Evolutionary conservation across 2,888 invertebrate genomes (phyloP).

Genomic region (Synergus gifuensis): DNA sequence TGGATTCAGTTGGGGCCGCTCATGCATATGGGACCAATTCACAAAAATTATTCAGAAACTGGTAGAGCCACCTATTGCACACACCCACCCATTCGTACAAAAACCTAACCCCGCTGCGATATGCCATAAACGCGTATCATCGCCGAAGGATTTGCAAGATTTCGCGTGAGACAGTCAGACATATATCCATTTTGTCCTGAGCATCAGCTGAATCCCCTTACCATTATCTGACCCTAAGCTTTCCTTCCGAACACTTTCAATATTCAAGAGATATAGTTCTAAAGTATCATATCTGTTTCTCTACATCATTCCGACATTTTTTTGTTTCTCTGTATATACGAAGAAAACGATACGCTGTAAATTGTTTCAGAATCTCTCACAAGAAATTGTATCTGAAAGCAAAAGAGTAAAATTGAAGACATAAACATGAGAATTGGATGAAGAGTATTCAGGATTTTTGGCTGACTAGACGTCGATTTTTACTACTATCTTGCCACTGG

Average conservation of each 20-base stretch:
- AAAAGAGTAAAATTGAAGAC: too few species aligned
- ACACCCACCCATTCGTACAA: conserved; percentile 51
- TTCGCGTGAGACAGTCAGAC: conserved; percentile 53
- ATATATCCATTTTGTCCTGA: conserved; percentile 50
- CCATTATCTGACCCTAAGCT: conserved; percentile 52
- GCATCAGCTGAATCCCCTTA: conserved; percentile 41
- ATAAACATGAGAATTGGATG: too few species aligned
- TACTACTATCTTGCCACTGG: too few species aligned
- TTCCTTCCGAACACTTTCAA: conserved; percentile 24
- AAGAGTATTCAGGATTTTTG: too few species aligned
- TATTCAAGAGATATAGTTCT: conserved; percentile 30
- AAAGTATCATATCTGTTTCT: conserved; percentile 21
- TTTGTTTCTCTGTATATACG: neutral
- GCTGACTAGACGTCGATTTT: too few species aligned
- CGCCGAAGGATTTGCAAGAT: conserved; percentile 63
- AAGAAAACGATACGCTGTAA: neutral
- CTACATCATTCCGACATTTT: neutral
- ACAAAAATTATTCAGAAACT: conserved; percentile 60
- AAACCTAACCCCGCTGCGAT: conserved; percentile 52
- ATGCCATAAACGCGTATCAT: conserved; percentile 62
- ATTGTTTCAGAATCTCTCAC: neutral
- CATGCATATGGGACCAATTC: conserved; percentile 60
- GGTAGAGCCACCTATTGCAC: conserved; percentile 46
- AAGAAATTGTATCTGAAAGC: too few species aligned
- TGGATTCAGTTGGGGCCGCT: conserved; percentile 58